A percentile compares a stretch with the other conserved stretches of the same genome.
These are phyloP conservation scores for Zosterops lateralis DNA, from an alignment of 2,113 vertebrate species.

Conservation along the genomic window DNA sequence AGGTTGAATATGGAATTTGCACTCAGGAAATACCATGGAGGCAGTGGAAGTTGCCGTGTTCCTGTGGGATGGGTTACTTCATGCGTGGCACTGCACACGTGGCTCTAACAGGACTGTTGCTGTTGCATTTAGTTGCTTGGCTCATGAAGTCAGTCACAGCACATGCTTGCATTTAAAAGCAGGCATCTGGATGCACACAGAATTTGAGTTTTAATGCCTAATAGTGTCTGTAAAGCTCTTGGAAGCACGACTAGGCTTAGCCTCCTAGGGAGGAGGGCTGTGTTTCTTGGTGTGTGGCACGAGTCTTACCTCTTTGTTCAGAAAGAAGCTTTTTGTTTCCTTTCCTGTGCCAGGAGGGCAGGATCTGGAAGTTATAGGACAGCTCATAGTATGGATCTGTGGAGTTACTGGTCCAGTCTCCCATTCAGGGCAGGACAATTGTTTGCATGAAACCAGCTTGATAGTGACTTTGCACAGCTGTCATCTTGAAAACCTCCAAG, in stretches of 20 bases:
- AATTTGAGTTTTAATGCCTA: rapidly evolving
- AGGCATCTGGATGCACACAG: background rate
- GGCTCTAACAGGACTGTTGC: background rate
- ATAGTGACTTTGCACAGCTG: background rate
- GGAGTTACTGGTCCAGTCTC: background rate
- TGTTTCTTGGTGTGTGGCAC: background rate
- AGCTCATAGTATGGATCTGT: background rate
- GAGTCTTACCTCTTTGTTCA: background rate
- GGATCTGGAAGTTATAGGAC: background rate
- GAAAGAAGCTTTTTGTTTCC: background rate
- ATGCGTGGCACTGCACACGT: rapidly evolving
- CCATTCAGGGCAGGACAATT: background rate
- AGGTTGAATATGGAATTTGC: background rate
- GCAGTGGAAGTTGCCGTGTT: background rate
- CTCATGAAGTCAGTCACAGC: background rate
- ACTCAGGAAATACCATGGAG: rapidly evolving
- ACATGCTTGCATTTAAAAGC: background rate
- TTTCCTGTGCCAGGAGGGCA: background rate
- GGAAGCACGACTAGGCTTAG: background rate
- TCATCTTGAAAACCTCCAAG: background rate
- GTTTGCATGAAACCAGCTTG: background rate
- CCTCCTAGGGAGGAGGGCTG: background rate
- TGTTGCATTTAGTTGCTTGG: background rate
- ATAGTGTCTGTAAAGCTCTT: background rate
- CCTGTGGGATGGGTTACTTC: background rate